Evolutionary conservation across 2,113 vertebrate species (phyloP).

Genomic region (Spilogale gracilis): DNA sequence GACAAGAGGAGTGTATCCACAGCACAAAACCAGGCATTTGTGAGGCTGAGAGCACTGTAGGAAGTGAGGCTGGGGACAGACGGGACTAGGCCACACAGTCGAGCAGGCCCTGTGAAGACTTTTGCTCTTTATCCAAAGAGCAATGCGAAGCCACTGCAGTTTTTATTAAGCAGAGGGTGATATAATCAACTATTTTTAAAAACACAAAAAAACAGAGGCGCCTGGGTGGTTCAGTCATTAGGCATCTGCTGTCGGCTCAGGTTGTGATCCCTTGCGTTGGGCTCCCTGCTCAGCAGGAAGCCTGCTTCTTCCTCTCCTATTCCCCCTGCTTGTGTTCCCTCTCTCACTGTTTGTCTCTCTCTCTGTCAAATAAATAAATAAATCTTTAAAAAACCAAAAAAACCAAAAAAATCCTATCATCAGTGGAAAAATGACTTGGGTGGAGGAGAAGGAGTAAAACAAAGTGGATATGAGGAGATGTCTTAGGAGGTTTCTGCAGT

Average conservation of each 20-base stretch:
- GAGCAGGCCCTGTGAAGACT: not conserved
- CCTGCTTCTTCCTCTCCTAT: too few relatives aligned
- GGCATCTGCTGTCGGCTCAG: too few relatives aligned
- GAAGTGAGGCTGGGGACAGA: not conserved
- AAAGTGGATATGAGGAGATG: not conserved
- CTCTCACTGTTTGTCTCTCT: too few relatives aligned
- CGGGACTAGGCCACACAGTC: not conserved
- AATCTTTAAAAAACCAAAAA: not conserved
- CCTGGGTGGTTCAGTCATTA: too few relatives aligned
- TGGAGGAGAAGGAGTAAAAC: not conserved
- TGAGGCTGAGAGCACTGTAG: not conserved
- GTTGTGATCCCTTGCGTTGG: too few relatives aligned
- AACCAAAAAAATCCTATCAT: not conserved
- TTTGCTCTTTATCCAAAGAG: not conserved
- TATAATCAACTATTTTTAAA: not conserved
- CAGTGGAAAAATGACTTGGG: not conserved
- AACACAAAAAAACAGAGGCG: not conserved
- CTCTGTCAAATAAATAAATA: too few relatives aligned
- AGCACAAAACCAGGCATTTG: not conserved
- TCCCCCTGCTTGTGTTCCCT: too few relatives aligned
- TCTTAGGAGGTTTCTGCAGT: not conserved
- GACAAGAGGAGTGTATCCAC: not conserved
- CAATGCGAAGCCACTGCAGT: not conserved
- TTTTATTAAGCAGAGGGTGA: slow-evolving; percentile 3
- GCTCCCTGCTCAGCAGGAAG: too few relatives aligned